Base-by-base conservation (phyloP, 2,888 invertebrate genomes). In the Hylaea fasciaria region DNA sequence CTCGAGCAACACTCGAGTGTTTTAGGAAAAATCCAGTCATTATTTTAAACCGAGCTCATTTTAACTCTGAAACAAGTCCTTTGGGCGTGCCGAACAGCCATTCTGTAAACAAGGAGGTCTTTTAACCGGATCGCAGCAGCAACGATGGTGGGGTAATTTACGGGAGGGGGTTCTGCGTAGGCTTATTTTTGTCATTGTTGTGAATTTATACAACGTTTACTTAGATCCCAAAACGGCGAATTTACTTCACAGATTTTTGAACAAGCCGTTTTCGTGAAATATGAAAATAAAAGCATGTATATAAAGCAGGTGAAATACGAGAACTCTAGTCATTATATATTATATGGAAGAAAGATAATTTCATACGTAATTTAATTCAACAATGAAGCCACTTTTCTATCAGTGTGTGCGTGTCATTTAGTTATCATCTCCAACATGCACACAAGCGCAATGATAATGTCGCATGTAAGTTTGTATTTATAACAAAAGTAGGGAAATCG, bases 101-200 rank as follows among this genome's bases (percentile, higher is more conserved):
- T 74, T 75, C 13, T 76, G 69, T 72, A 73, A 76, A 74, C 70
- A 76, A 73, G 66, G 68, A 65, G 69, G 68, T 73, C 71, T 71
- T 73, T 69, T 69, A 68, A 71, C 69, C 59, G 67, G 64, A 77
- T 76, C 70, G 62, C 57, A 59, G 61, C 45, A 71, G 64, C 51
- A 57, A 53, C 51, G 53, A 51, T 47, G 53, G 32, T 56, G 41
- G n/a, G n/a, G 61, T 32, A 56, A 62, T 64, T 56, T 60, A 64
- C 48, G 57, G 49, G 12, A 51, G 22, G 16, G 14, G 39, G 45
- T 41, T 41, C 16, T 41, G 16, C 45, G 44, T 46, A 22, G 28
- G 41, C 46, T 47, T 54, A 44, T 62, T 59, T 57, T 41, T 54
- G 35, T 55, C 41, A 14, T 28, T 46, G 32, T 50, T 37, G 17